phyloP scores from a whole-genome alignment of 2,797 vertebrate genomes.

The Bufotes viridis region DNA sequence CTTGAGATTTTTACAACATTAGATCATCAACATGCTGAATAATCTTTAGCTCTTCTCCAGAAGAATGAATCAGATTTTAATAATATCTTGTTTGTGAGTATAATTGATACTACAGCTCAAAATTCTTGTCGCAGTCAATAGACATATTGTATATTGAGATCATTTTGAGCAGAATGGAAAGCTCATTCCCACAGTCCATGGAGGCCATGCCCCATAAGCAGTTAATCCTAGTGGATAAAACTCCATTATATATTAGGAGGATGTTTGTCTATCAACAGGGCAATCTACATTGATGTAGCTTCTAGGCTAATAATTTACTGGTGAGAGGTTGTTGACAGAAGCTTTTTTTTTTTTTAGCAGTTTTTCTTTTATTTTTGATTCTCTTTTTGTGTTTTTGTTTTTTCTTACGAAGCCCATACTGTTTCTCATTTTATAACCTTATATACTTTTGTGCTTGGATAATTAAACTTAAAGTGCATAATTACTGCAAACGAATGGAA shows the following conservation, averaged over 20 bases:
- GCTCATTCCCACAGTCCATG: conserved; percentile 18
- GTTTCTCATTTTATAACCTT: not conserved
- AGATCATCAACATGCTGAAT: conserved; percentile 13
- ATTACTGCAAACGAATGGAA: too few relatives aligned
- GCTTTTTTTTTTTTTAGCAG: too few relatives aligned
- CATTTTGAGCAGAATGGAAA: conserved; percentile 15
- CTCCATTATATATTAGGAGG: conserved; percentile 7
- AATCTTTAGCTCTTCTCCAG: not conserved
- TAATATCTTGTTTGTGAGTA: conserved; percentile 16
- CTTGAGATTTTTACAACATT: not conserved
- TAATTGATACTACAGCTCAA: conserved; percentile 15
- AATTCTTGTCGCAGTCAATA: conserved; percentile 27
- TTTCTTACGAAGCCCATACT: not conserved
- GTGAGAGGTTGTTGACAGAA: not conserved
- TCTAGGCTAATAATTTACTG: not conserved
- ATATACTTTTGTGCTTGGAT: not conserved
- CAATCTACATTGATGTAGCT: not conserved
- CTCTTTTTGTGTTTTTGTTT: not conserved
- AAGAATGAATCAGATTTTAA: conserved; percentile 11
- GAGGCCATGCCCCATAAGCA: not conserved
- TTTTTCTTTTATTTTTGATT: not conserved
- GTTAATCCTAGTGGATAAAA: conserved; percentile 28
- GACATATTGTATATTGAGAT: conserved; percentile 20
- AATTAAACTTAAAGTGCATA: not conserved
- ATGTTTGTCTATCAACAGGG: not conserved